Evolutionary conservation across 2,113 vertebrate species (phyloP), one percentile per base, ranked within the genome.

Genomic region (Smithornis capensis): DNA sequence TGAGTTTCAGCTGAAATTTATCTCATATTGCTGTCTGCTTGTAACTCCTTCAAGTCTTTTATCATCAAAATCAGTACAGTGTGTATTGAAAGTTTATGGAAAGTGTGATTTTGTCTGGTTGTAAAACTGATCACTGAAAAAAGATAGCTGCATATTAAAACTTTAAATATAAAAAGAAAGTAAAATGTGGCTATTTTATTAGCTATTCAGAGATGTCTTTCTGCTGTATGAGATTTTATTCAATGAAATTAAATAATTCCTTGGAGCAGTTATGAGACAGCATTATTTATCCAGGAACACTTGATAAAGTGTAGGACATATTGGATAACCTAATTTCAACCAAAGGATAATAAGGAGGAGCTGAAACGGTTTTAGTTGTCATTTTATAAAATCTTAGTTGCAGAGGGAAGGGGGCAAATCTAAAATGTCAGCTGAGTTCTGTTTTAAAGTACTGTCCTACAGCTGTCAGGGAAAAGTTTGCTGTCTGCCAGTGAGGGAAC

Each of bases 51-150:
- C n/a, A 37, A 76, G 44, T 57, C 40, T 5, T 14, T 94, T 94
- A 82, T 91, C 77, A 64, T 79, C 15, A 65, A 53, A 73, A 87
- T 92, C 83, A 76, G 60, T 79, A 68, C 62, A 69, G 25, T 9
- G n/a, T 75, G 9, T 92, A 21, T 49, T 56, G 55, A 29, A 83
- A 73, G 50, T n/a, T 69, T 89, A 73, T 47, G 78, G 83, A 63
- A 94, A 89, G 82, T 89, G 42, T 60, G 9, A 69, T 91, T 94
- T 94, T 92, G 19, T 33, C 25, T 79, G 38, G n/a, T 84, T 95
- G 73, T 73, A 79, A 85, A 94, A 65, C 59, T 63, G 79, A 68
- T 65, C 22, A 12, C 56, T 94, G 62, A 52, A 76, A 83, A 78
- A 68, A 93, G 80, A 92, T 79, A 89, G 67, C 84, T 73, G 21